Conservation (phyloP, 2,888 invertebrate species). For the Harpagoxenus sublaevis region DNA sequence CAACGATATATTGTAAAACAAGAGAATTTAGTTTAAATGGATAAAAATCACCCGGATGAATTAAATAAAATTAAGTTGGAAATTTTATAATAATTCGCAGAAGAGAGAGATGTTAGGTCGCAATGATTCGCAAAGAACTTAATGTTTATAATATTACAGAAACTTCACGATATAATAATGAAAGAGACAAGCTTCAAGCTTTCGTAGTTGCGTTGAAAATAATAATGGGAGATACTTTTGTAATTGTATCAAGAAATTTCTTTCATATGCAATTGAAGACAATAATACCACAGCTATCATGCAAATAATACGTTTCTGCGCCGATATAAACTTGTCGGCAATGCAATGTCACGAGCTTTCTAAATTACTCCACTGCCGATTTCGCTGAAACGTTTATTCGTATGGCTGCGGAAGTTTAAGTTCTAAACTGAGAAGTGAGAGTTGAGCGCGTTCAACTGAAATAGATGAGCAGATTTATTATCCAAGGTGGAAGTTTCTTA, state of each 20-base stretch:
- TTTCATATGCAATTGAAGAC: not conserved
- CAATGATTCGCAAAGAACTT: constrained; percentile 1
- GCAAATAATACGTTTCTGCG: constrained; percentile 11
- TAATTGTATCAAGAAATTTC: not conserved
- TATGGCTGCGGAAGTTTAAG: constrained; percentile 62
- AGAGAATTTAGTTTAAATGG: not conserved
- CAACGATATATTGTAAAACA: too few relatives aligned
- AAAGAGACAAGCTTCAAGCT: not conserved
- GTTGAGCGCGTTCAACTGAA: constrained; percentile 53
- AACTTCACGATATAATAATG: constrained; percentile 4
- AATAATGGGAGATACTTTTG: not conserved
- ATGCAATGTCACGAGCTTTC: constrained; percentile 20
- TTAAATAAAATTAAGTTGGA: not conserved
- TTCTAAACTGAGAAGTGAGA: constrained; percentile 48
- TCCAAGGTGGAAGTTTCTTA: constrained; percentile 61
- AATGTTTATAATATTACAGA: not conserved
- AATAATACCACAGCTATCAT: not conserved
- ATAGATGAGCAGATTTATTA: constrained; percentile 67
- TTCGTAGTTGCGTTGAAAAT: not conserved
- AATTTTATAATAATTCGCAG: not conserved
- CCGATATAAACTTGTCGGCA: constrained; percentile 3
- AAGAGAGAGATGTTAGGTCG: not conserved
- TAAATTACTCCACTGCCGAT: constrained; percentile 39
- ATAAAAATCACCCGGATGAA: not conserved
- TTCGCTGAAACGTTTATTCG: constrained; percentile 57